A percentile compares a stretch with the other conserved stretches of the same genome.
phyloP scores from a whole-genome alignment of 2,113 vertebrate genomes.

The Taurulus bubalis region DNA sequence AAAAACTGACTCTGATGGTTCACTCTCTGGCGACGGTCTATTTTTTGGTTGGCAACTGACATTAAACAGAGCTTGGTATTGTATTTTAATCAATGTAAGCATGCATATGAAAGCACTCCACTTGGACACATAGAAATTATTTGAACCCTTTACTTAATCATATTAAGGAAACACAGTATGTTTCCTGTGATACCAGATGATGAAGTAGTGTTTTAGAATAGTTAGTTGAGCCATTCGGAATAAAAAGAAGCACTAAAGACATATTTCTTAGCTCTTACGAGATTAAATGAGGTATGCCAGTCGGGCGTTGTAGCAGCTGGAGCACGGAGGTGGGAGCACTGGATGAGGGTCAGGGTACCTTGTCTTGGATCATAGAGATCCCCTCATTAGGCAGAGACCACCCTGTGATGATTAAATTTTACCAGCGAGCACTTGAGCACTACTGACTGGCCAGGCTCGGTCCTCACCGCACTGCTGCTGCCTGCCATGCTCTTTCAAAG shows the following conservation, averaged over 20 bases:
- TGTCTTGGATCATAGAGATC: constrained; percentile 71
- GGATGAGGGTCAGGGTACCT: constrained; percentile 73
- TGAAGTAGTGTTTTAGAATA: background rate
- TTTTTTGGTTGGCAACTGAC: background rate
- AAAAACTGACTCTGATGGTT: background rate
- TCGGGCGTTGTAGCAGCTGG: constrained; percentile 52
- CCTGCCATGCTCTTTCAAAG: constrained; percentile 33
- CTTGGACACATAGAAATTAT: background rate
- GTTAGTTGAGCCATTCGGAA: background rate
- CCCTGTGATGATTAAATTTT: constrained; percentile 73
- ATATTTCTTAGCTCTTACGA: background rate
- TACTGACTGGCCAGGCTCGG: constrained; percentile 28
- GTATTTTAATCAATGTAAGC: background rate
- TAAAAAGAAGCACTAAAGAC: background rate
- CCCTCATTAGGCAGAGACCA: constrained; percentile 72
- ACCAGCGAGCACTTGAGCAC: constrained; percentile 76
- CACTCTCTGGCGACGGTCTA: background rate
- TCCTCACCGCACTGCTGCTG: constrained; percentile 47
- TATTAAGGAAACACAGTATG: background rate
- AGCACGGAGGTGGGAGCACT: constrained; percentile 42
- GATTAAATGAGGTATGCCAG: background rate
- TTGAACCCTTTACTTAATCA: background rate
- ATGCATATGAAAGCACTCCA: background rate
- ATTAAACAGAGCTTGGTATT: background rate
- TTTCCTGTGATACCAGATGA: background rate